Evolutionary conservation across 2,797 vertebrate species (phyloP), one percentile per base, ranked within the genome.

Genomic region (Miichthys miiuy): DNA sequence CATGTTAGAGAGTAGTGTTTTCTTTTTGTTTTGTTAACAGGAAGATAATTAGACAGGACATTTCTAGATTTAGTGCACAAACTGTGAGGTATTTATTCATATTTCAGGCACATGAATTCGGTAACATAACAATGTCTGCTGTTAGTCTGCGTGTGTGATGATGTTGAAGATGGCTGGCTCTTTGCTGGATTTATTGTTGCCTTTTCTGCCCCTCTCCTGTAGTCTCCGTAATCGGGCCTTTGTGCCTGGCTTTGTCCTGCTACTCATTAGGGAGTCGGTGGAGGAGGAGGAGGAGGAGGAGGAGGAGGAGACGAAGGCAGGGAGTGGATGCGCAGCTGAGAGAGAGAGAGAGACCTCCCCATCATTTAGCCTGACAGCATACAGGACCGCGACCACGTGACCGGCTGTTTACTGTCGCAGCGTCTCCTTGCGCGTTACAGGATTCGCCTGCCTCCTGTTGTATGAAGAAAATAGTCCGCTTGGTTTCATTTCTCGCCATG

Each of bases 171-270:
- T 82, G 68, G 67, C 72, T 66, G 73, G 56, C 75, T 84, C 80
- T 76, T 60, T 65, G 70, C 86, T 79, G 60, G 68, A 71, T 80
- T 38, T 38, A 84, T 92, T 91, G 80, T 89, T 90, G 79, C 87
- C 64, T 74, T 66, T 11, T 25, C 42, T 74, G 44, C 70, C 67
- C 65, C 61, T 88, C 79, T 86, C 60, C 69, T 73, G 75, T 77
- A 70, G 75, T 84, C 81, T 87, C 76, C 18, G 65, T 86, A 80
- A 87, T 91, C 72, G 30, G 82, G 85, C 85, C 75, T 87, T 82
- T 88, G 84, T 77, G 81, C 71, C 84, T 89, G 88, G 91, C 92
- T 93, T 93, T 93, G 92, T 92, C 87, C 92, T 94, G 89, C 84
- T 87, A 52, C 86, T 93, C 88, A 90, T 91, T 90, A 91, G 82